Base-by-base conservation (phyloP, 2,113 vertebrate species). In the Syngnathus scovelli region DNA sequence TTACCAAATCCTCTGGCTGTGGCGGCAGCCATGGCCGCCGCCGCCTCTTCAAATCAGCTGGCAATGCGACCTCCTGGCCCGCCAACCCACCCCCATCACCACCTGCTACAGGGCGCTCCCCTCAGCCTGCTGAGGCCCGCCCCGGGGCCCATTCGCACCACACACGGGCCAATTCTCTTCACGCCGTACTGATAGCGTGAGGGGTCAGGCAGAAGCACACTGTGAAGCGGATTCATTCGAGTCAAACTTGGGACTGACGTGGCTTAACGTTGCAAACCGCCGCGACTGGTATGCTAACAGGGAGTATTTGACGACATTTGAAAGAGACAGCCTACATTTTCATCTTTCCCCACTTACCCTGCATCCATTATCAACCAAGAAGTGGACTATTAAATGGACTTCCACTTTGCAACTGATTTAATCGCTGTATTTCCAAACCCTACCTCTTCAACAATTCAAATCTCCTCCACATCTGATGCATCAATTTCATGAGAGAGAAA, bases 131-230 rank as follows among this genome's bases (percentile, higher is more conserved):
- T 95, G 78, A 92, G 94, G 79, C 93, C 94, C 1, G 94, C 93
- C 41, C 94, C 94, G 0, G 94, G 94, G 58, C 95, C 95, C 85
- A 94, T 96, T 63, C 93, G 95, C 87, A 95, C 94, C 73, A 87
- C 94, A 37, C 94, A 95, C 12, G 94, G 94, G 79, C 94, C 93
- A 67, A 94, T 95, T 70, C 93, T 97, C 67, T 96, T 97, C 86
- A 92, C 94, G 44, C 95, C 94, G 9, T 97, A 97, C 88, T 96
- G 90, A 95, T 62, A 54, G 70, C 23, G 52, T 69, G 36, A 68
- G 27, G 76, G 82, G 79, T 87, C 83, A 68, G 83, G 83, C 86
- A 77, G 86, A 90, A 92, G 90, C 91, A 92, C 91, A 92, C 91
- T 92, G 91, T 92, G 87, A 88, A 79, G 69, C 39, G 60, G 76